phyloP scores from a whole-genome alignment of 2,888 invertebrate genomes.

The Molorchus minor region DNA sequence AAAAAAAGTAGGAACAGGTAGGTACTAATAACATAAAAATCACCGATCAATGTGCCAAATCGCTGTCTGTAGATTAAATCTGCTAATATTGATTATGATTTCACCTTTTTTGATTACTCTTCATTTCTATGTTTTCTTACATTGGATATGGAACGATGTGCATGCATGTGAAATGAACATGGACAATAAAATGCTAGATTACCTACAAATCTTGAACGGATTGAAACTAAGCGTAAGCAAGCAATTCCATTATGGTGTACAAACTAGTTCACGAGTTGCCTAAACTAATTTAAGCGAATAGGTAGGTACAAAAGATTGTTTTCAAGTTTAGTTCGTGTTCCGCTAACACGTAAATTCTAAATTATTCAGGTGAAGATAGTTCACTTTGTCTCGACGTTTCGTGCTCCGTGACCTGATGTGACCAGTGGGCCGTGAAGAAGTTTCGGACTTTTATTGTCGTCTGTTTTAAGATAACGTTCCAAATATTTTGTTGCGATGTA shows the following conservation, averaged over 20 bases:
- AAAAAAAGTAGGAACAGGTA: too few species aligned
- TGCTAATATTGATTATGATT: too few species aligned
- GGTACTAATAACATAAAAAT: too few species aligned
- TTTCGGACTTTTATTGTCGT: conserved; percentile 10
- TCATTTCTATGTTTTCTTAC: too few species aligned
- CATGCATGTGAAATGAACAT: too few species aligned
- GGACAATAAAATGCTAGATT: too few species aligned
- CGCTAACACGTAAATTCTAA: conserved; percentile 13
- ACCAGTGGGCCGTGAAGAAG: conserved; percentile 10
- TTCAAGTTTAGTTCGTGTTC: conserved; percentile 9
- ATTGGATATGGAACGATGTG: too few species aligned
- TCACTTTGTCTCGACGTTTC: conserved; percentile 3
- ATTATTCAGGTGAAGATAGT: conserved; percentile 14
- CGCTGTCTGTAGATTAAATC: too few species aligned
- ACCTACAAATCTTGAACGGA: background rate
- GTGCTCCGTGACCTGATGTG: conserved; percentile 12
- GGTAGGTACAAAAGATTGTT: conserved; percentile 14
- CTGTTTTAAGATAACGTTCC: conserved; percentile 1
- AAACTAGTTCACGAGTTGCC: conserved; percentile 16
- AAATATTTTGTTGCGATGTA: background rate
- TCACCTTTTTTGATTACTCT: too few species aligned
- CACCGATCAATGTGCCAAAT: too few species aligned
- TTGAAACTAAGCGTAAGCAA: background rate
- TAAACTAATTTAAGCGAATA: conserved; percentile 22
- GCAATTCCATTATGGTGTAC: conserved; percentile 1